Conservation (phyloP, 2,888 invertebrate species). For the Allacma fusca region DNA sequence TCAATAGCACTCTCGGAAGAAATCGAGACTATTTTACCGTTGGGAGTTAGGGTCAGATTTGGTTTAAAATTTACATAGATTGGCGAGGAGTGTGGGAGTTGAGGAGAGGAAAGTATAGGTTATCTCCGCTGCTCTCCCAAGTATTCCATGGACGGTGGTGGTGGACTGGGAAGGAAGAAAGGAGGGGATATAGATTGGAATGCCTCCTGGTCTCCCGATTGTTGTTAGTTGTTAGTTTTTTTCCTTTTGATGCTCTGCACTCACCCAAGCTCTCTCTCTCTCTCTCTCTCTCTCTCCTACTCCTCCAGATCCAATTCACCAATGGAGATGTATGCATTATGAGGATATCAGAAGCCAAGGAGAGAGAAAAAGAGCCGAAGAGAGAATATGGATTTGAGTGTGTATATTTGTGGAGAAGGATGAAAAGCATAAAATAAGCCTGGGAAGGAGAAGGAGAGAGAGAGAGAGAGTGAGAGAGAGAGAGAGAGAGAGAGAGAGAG, state of each 20-base stretch:
- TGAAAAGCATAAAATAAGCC: slow-evolving; percentile 19
- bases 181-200: slow-evolving; percentile 4
- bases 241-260: slow-evolving; percentile 14
- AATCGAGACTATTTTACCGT: slow-evolving; percentile 23
- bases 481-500: neutral
- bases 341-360: neutral
- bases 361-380: slow-evolving; percentile 11
- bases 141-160: slow-evolving; percentile 12
- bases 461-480: neutral
- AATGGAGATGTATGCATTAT: slow-evolving; percentile 26
- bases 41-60: slow-evolving; percentile 29
- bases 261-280: neutral
- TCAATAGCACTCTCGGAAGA: neutral
- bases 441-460: neutral
- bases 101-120: neutral
- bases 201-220: slow-evolving; percentile 23
- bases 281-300: too few species aligned
- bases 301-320: slow-evolving; percentile 7
- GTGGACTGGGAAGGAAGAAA: neutral
- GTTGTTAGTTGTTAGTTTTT: slow-evolving; percentile 24
- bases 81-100: slow-evolving; percentile 21
- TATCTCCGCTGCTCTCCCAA: neutral
- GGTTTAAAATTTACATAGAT: slow-evolving; percentile 34
- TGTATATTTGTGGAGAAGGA: slow-evolving; percentile 3
- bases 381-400: slow-evolving; percentile 17